Conservation (phyloP, 2,797 vertebrate species). For the Yasuhikotakia modesta region DNA sequence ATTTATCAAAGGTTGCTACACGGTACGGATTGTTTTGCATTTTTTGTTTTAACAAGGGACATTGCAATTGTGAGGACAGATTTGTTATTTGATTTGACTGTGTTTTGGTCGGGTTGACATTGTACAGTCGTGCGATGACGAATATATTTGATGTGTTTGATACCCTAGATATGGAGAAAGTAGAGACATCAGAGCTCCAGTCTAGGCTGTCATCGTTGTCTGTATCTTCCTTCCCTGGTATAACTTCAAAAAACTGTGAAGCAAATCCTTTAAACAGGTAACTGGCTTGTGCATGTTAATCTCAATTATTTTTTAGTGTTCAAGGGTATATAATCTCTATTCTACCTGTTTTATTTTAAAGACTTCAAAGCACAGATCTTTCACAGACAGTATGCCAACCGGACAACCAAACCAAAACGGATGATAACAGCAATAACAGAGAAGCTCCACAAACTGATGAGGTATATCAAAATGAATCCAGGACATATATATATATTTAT, state of each 20-base stretch:
- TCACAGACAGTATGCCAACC: conserved; percentile 63
- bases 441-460: conserved; percentile 56
- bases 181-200: conserved; percentile 77
- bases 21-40: not conserved
- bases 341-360: conserved; percentile 54
- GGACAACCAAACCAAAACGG: conserved; percentile 64
- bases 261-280: conserved; percentile 73
- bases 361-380: conserved; percentile 78
- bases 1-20: not conserved
- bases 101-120: not conserved
- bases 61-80: not conserved
- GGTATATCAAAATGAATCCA: conserved; percentile 54
- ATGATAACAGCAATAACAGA: conserved; percentile 61
- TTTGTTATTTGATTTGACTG: not conserved
- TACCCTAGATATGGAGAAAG: conserved; percentile 73
- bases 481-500: not conserved
- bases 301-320: not conserved
- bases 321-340: not conserved
- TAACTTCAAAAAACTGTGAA: conserved; percentile 75
- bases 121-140: not conserved
- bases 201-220: conserved; percentile 81
- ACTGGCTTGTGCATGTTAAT: conserved; percentile 55
- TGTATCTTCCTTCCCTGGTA: conserved; percentile 79
- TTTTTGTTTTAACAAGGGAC: conserved; percentile 8
- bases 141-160: conserved; percentile 3